These are phyloP conservation scores for Euclidia mi DNA, from an alignment of 2,888 invertebrate species.

Conservation along the genomic window DNA sequence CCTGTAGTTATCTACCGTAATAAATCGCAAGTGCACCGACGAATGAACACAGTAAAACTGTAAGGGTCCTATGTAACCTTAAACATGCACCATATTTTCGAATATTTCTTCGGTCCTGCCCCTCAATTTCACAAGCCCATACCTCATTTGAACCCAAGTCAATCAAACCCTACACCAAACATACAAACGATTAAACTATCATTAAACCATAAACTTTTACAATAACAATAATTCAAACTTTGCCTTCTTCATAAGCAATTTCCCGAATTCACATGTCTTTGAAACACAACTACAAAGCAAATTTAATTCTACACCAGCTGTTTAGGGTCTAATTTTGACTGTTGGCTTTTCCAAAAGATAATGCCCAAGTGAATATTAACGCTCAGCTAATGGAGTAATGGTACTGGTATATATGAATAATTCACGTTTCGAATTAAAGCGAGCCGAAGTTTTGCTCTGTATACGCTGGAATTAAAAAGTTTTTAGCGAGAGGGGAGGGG, in stretches of 20 bases:
- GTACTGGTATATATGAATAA: constrained; percentile 67
- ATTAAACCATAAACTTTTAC: constrained; percentile 57
- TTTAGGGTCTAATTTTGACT: constrained; percentile 30
- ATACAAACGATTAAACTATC: constrained; percentile 53
- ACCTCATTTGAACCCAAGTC: constrained; percentile 17
- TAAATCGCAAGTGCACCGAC: no score
- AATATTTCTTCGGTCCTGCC: no score
- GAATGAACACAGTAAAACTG: no score
- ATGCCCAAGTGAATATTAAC: constrained; percentile 68
- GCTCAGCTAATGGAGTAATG: constrained; percentile 68
- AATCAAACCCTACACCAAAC: constrained; percentile 40
- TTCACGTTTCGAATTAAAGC: constrained; percentile 69
- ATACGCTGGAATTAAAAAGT: constrained; percentile 70
- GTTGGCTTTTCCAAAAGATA: constrained; percentile 46
- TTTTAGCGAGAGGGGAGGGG: constrained; percentile 29
- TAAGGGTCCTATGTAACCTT: no score
- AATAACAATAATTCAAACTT: constrained; percentile 65
- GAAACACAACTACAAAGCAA: constrained; percentile 18
- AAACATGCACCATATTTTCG: no score
- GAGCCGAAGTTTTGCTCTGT: constrained; percentile 64
- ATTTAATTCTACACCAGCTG: constrained; percentile 14
- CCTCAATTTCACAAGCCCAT: not conserved
- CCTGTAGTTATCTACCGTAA: no score
- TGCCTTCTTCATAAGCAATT: constrained; percentile 62
- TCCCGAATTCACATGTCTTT: constrained; percentile 61